These are phyloP conservation scores for Argyresthia goedartella DNA, from an alignment of 2,888 invertebrate species.

Conservation along the genomic window DNA sequence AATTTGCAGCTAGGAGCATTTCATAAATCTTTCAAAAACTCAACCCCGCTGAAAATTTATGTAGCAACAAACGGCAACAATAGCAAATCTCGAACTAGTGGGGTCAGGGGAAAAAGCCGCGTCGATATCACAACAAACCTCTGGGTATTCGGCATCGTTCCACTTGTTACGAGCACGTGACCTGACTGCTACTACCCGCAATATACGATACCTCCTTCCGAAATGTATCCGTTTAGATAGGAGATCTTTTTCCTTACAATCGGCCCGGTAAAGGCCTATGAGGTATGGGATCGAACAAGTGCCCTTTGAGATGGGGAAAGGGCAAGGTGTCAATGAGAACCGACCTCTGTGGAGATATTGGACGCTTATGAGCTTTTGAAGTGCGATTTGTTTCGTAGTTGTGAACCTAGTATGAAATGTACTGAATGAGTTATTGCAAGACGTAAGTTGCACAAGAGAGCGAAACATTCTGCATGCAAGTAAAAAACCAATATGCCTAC, in stretches of 20 bases:
- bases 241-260: slow-evolving; percentile 55
- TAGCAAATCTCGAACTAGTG: slow-evolving; percentile 45
- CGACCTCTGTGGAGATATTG: neutral
- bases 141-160: slow-evolving; percentile 50
- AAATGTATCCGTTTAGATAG: slow-evolving; percentile 62
- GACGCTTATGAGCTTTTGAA: neutral
- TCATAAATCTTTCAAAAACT: neutral
- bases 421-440: too few relatives aligned
- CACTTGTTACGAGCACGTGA: slow-evolving; percentile 60
- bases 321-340: neutral
- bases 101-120: slow-evolving; percentile 57
- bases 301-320: neutral
- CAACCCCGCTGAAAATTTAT: neutral
- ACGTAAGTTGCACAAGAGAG: too few relatives aligned
- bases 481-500: too few relatives aligned
- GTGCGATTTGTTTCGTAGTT: too few relatives aligned
- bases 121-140: slow-evolving; percentile 65
- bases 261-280: slow-evolving; percentile 50
- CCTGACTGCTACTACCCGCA: slow-evolving; percentile 43
- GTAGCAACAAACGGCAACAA: slow-evolving; percentile 19
- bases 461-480: too few relatives aligned
- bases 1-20: too few relatives aligned
- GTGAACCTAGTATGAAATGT: too few relatives aligned
- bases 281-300: slow-evolving; percentile 18
- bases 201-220: slow-evolving; percentile 47